Base-by-base conservation (phyloP, 2,113 vertebrate species). In the Tachysurus fulvidraco region DNA sequence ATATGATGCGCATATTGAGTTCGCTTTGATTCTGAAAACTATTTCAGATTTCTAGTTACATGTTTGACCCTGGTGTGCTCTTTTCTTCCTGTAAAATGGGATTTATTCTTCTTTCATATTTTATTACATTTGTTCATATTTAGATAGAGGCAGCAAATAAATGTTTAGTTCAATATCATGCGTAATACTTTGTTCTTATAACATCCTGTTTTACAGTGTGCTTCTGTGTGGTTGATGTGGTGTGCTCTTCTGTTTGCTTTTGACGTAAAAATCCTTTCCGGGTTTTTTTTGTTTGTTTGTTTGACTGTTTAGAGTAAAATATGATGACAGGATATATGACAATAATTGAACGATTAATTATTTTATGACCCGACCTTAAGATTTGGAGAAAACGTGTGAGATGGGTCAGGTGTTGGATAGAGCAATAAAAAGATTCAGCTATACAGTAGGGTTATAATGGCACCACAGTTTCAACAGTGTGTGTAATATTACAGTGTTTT, bases 161-260 rank as follows among this genome's bases (percentile, higher is more conserved):
- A 60, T 59, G 23, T 11, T 21, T 25, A 71, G 9, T 54, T 65
- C 54, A 25, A 11, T 62, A 85, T 4, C 21, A 50, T 5, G 4
- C 6, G 17, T 44, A 50, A 7, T n/a, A 46, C 25, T 1, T 41
- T 44, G 73, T 82, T 60, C 52, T 4, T 30, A 14, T 64, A 50
- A 83, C 86, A 81, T 90, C 90, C 92, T 92, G 91, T 91, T 93
- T 93, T 92, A 92, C 89, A 91, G 77, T 91, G 65, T 59, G 6
- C 62, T 71, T 78, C 6, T 64, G 21, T 14, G 83, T 81, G 83
- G 57, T 59, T 76, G 78, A 78, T 30, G 86, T 60, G 25, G 84
- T 59, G 25, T 88, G 87, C 85, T 67, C 16, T 76, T 23, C 21
- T 74, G 30, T 83, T 83, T 69, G 62, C 44, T 83, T n/a, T 67